Evolutionary conservation across 2,113 vertebrate species (phyloP).

Genomic region (Camarhynchus parvulus): DNA sequence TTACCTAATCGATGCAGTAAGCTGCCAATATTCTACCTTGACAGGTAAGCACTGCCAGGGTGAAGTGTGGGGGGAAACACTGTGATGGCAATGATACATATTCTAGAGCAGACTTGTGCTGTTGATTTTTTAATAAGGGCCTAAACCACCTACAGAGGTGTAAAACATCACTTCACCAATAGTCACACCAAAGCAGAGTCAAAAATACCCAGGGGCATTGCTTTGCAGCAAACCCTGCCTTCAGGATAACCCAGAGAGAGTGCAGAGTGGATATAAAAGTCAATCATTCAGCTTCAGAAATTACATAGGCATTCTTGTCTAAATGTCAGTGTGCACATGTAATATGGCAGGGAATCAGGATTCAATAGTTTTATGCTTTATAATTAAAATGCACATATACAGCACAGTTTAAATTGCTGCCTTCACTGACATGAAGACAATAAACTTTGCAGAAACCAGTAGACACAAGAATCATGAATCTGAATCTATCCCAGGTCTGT

Average conservation of each 20-base stretch:
- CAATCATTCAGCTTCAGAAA: neutral
- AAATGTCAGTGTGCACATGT: neutral
- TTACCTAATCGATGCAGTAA: neutral
- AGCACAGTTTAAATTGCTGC: neutral
- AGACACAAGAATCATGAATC: neutral
- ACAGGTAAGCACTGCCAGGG: neutral
- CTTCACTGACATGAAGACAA: neutral
- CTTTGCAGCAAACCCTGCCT: neutral
- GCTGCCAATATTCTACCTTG: neutral
- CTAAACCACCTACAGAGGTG: neutral
- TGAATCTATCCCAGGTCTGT: neutral
- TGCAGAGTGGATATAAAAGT: neutral
- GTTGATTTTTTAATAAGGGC: neutral
- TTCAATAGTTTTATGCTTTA: neutral
- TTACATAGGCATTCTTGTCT: neutral
- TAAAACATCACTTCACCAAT: neutral
- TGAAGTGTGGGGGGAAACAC: neutral
- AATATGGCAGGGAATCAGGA: neutral
- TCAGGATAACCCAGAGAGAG: neutral
- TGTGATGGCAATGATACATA: accelerated
- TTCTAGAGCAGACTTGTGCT: neutral
- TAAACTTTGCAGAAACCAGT: neutral
- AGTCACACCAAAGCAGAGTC: neutral
- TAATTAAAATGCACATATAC: neutral
- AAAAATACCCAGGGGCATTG: neutral